phyloP scores from a whole-genome alignment of 2,888 invertebrate genomes.

The Hypomecis punctinalis region DNA sequence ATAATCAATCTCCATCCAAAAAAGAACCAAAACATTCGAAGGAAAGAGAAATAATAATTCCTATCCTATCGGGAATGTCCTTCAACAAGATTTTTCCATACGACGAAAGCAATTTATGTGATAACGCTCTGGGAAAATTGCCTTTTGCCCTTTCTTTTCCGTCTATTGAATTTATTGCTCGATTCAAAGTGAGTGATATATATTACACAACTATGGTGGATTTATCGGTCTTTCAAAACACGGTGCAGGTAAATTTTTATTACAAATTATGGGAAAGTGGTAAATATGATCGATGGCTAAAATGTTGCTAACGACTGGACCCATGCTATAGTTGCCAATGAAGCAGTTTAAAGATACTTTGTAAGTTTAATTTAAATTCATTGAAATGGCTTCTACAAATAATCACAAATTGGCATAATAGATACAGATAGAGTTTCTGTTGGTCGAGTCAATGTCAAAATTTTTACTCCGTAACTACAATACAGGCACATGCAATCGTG shows the following conservation, averaged over 20 bases:
- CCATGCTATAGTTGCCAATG: too few species aligned
- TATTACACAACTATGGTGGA: slow-evolving; percentile 59
- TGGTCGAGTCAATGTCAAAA: too few species aligned
- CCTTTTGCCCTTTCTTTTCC: slow-evolving; percentile 73
- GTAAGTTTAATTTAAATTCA: too few species aligned
- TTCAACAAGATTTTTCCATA: slow-evolving; percentile 79
- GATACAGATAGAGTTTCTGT: too few species aligned
- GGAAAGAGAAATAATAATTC: slow-evolving; percentile 32
- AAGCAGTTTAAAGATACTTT: too few species aligned
- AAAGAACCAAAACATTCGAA: slow-evolving; percentile 24
- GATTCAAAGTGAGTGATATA: slow-evolving; percentile 74
- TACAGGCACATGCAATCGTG: too few species aligned
- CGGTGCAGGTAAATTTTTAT: slow-evolving; percentile 9
- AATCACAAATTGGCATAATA: too few species aligned
- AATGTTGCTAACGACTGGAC: too few species aligned
- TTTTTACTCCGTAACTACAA: too few species aligned
- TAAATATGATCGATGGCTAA: not conserved
- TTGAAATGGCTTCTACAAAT: too few species aligned
- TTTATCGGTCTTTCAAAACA: slow-evolving; percentile 12
- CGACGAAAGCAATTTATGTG: slow-evolving; percentile 80
- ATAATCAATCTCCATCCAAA: slow-evolving; percentile 26
- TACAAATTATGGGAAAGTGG: not conserved
- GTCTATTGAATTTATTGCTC: slow-evolving; percentile 76
- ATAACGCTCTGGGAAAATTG: slow-evolving; percentile 78
- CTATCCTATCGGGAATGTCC: slow-evolving; percentile 52